Evolutionary conservation across 1,140 invertebrate species (phyloP).

Genomic region (Neotoxoptera formosana): DNA sequence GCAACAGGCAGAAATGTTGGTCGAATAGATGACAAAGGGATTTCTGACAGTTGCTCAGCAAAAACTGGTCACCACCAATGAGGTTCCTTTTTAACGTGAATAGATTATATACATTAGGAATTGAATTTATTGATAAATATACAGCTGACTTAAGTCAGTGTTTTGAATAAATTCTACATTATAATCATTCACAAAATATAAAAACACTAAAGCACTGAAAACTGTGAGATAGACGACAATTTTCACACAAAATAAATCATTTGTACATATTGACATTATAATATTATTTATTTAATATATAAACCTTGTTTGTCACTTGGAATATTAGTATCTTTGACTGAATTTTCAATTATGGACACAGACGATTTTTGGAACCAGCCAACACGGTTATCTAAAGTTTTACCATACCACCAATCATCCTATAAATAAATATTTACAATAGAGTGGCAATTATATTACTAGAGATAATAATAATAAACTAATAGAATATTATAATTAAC

Average conservation of each 20-base stretch:
- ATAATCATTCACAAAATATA: neutral
- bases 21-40: neutral
- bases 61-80: neutral
- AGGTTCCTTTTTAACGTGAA: neutral
- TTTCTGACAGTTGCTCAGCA: neutral
- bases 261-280: neutral
- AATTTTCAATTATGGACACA: conserved; percentile 67
- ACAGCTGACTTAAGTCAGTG: neutral
- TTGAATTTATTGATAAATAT: neutral
- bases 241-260: neutral
- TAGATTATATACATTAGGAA: neutral
- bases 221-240: neutral
- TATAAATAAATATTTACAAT: conserved; percentile 59
- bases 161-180: neutral
- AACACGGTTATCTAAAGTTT: conserved; percentile 64
- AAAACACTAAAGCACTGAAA: neutral
- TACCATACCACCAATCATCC: conserved; percentile 77
- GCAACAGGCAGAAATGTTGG: neutral
- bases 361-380: conserved; percentile 81
- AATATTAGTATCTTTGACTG: conserved; percentile 57
- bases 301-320: conserved; percentile 33
- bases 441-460: no score
- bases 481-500: neutral
- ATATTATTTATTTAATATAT: neutral
- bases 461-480: neutral